Base-by-base conservation (phyloP, 2,113 vertebrate species). In the Platichthys stellatus region DNA sequence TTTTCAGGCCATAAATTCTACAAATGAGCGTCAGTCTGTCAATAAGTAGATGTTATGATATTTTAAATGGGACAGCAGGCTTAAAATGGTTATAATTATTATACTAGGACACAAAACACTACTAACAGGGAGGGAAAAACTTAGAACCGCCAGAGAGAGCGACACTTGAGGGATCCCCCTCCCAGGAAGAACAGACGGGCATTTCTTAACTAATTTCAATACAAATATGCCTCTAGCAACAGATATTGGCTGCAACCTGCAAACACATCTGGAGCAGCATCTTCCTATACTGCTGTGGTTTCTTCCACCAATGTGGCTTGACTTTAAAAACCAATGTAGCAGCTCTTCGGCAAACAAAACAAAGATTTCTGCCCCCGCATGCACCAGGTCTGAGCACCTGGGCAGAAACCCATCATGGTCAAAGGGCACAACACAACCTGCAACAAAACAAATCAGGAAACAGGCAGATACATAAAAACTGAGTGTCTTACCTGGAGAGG, bases 401-500 rank as follows among this genome's bases (percentile, higher is more conserved):
- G 2, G 21, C 9, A 28, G 13, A 20, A 59, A 47, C 13, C 13
- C 43, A 4, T 45, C 43, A 45, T 45, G 14, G 3, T 45, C 13
- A 3, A 45, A 4, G 14, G 14, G 3, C 14, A 49, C 13, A 18
- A 49, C 28, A 28, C 13, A 53, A 20, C 10, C 26, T 24, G 60
- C 2, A 18, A 4, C 20, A 49, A 59, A 17, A 45, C 11, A 45
- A 13, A 26, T 13, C 20, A 72, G 4, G 4, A 60, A 69, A 43
- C 11, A 28, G 20, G 8, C 11, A 57, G 51, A n/a, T 21, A 21
- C 8, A 59, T 51, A 23, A 24, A 51, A 62, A 35, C 4, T 45
- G 38, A 57, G 18, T 8, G 51, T 31, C 85, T 78, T 84, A 84
- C 81, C 85, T 87, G 65, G 28, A 17, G 64, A 63, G 43, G 23